Evolutionary conservation across 2,797 vertebrate species (phyloP), one percentile per base, ranked within the genome.

Genomic region (Poecilia velifera): DNA sequence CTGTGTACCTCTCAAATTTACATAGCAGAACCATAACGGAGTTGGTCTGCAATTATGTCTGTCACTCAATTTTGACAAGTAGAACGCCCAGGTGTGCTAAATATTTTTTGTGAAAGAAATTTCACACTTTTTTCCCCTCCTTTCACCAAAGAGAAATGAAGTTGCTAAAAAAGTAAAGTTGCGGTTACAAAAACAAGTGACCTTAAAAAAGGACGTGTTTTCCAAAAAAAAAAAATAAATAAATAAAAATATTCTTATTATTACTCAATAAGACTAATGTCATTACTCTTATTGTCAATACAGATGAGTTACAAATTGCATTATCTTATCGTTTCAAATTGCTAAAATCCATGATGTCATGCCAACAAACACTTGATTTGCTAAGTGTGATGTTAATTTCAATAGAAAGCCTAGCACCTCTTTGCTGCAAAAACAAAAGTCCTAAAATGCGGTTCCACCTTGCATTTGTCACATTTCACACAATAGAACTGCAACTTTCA

Each of bases 1-100:
- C 73, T 59, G 39, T 49, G 53, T 57, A 8, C 16, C 51, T n/a
- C 34, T n/a, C 10, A 75, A 59, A 75, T 59, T 45, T 45, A 75
- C 73, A 28, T 59, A 75, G 41, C 53, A 62, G 22, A 75, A 75
- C 28, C 57, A 45, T 13, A 41, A 28, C 25, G 45, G 39, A 70
- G 36, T 70, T 70, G 66, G 66, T 70, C 66, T 41, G 36, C 36
- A 43, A 70, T 70, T 70, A 41, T 25, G 20, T 70, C 66, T n/a
- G 66, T 43, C 66, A 6, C 66, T 70, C 66, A 70, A 6, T 13
- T 13, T 41, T 43, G 66, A 70, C 66, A 43, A 70, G 39, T 25
- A 13, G 39, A 22, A 70, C 10, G 25, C 34, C 31, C 7, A 36
- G 34, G 59, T 64, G 20, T 64, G 31, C 31, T 16, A 64, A 20